Evolutionary conservation across 1,140 invertebrate species (phyloP).

Genomic region (Tetramorium alpestre): DNA sequence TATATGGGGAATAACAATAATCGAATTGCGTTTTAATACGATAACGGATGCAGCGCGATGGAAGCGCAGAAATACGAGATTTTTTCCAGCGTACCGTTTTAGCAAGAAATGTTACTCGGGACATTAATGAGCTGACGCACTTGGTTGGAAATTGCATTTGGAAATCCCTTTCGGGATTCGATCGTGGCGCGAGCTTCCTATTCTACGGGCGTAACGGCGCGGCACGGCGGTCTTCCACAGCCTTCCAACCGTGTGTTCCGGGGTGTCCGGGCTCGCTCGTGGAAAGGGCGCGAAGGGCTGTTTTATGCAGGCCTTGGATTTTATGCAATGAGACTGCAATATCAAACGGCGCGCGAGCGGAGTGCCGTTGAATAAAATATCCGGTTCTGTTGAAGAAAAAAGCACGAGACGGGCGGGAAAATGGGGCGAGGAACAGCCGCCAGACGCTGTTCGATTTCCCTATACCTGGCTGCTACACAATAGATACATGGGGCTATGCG

Average conservation of each 20-base stretch:
- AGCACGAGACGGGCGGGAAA: slow-evolving; percentile 5
- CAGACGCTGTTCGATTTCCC: slow-evolving; percentile 56
- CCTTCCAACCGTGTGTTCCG: slow-evolving; percentile 41
- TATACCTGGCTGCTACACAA: slow-evolving; percentile 42
- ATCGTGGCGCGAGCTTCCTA: slow-evolving; percentile 21
- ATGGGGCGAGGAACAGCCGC: slow-evolving; percentile 21
- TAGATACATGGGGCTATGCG: slow-evolving; percentile 8
- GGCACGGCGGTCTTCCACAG: not conserved
- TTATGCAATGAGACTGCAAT: slow-evolving; percentile 76
- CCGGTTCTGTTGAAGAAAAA: slow-evolving; percentile 48
- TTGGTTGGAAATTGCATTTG: slow-evolving; percentile 42
- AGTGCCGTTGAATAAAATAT: slow-evolving; percentile 75
- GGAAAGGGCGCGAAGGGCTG: slow-evolving; percentile 41
- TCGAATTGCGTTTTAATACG: not conserved
- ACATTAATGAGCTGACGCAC: slow-evolving; percentile 38
- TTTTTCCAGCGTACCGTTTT: not conserved
- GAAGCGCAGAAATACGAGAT: not conserved
- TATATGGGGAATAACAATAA: not conserved
- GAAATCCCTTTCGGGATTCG: slow-evolving; percentile 39
- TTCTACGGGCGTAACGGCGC: not conserved
- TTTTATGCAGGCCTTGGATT: slow-evolving; percentile 74
- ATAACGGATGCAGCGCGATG: not conserved
- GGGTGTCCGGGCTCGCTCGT: slow-evolving; percentile 10
- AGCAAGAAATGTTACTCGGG: not conserved
- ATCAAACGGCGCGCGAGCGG: slow-evolving; percentile 72